A percentile compares a stretch with the other conserved stretches of the same genome.
Evolutionary conservation across 2,113 vertebrate species (phyloP).

Genomic region (Mohoua ochrocephala): DNA sequence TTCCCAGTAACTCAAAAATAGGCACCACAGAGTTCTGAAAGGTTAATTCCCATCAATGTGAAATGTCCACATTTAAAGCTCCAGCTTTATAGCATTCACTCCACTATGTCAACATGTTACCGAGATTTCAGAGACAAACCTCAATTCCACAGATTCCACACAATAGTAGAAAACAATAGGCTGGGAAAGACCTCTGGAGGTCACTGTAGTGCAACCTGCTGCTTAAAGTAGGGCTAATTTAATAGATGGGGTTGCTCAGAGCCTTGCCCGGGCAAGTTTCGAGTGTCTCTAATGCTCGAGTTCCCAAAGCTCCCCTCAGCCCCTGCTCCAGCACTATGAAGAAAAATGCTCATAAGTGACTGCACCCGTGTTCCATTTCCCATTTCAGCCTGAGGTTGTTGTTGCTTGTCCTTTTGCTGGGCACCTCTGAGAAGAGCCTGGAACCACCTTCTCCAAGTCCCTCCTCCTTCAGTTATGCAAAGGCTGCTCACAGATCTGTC

Average conservation of each 20-base stretch:
- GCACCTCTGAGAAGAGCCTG: background rate
- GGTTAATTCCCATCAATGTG: background rate
- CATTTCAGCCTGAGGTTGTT: background rate
- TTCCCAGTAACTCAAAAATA: background rate
- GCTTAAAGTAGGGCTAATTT: background rate
- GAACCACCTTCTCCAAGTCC: background rate
- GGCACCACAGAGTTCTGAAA: background rate
- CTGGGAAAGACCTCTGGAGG: slow-evolving; percentile 51
- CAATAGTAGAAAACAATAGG: background rate
- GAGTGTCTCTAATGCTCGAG: background rate
- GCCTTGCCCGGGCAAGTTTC: background rate
- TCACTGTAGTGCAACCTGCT: slow-evolving; percentile 40
- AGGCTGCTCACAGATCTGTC: background rate
- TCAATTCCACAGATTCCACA: background rate
- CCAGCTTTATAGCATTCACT: background rate
- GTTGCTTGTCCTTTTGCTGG: background rate
- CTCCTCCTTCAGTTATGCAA: rapidly evolving
- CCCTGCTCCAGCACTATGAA: background rate
- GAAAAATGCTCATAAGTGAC: background rate
- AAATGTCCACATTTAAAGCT: background rate
- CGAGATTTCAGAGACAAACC: background rate
- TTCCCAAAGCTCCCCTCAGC: background rate
- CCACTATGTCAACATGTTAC: background rate
- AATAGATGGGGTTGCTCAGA: background rate
- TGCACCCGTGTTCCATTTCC: background rate